Base-by-base conservation (phyloP, 1,140 invertebrate genomes). In the Andrena cerasifolii region DNA sequence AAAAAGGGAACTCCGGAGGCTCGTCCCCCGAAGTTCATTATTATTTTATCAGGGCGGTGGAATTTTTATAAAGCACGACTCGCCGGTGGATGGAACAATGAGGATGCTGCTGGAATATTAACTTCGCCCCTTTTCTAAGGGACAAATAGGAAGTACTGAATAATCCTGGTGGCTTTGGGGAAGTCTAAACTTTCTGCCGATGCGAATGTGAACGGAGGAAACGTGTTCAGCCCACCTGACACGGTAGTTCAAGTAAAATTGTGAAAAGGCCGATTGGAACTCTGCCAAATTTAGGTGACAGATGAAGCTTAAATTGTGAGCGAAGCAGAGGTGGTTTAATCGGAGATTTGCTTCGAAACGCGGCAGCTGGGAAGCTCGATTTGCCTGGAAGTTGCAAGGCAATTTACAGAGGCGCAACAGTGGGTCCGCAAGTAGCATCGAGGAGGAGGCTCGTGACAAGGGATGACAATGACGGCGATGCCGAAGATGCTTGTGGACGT, bases 401-500 rank as follows among this genome's bases (percentile, higher is more conserved):
- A 67, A 67, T 75, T 67, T 75, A 56, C 49, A 26, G 62, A 67
- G 63, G 47, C 53, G 63, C 51, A 56, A 70, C 74, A 40, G 59
- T 61, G 59, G 79, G 65, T 68, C 43, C 49, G 62, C 53, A 61
- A 80, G 53, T 26, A 72, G 47, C 72, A 73, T 73, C 47, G 40
- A 68, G 63, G 61, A 40, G 31, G 31, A 36, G 77, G 31, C 26
- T 72, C 70, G 76, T 78, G 81, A 85, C 83, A 83, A 82, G 79
- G 82, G 81, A 85, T 77, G 80, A 80, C 75, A 78, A 82, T 82
- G 79, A 86, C 79, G 75, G 81, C 78, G 79, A 84, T 80, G 80
- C 70, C 67, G 77, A 82, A 85, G 85, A 87, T 82, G 81, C 81
- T 88, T 84, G 86, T 79, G 79, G 82, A 82, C 85, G 75, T 89